Evolutionary conservation across 2,797 vertebrate species (phyloP).

Genomic region (Coccyzus lansbergi): DNA sequence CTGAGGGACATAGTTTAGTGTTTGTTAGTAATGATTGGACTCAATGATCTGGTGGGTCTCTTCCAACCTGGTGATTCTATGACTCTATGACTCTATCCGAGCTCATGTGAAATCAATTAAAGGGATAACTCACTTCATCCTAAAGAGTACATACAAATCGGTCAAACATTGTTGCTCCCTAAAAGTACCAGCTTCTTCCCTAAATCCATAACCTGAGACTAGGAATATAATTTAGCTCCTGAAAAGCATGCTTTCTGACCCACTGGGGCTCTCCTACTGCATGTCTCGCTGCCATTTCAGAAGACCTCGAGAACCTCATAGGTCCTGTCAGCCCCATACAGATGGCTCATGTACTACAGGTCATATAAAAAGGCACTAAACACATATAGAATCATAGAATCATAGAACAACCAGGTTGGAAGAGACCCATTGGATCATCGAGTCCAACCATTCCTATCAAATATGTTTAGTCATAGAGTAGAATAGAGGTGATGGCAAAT

Average conservation of each 20-base stretch:
- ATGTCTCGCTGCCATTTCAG: not conserved
- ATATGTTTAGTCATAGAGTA: not conserved
- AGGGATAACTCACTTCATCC: not conserved
- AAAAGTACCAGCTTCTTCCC: not conserved
- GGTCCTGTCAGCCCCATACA: not conserved
- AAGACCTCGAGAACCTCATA: not conserved
- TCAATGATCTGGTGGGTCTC: too few relatives aligned
- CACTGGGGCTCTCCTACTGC: accelerated
- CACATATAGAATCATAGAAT: too few relatives aligned
- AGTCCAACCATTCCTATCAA: too few relatives aligned
- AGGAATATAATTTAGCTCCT: not conserved
- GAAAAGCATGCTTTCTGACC: not conserved
- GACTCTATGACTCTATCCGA: too few relatives aligned
- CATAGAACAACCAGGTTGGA: too few relatives aligned
- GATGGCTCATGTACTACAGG: not conserved
- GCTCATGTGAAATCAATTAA: not conserved
- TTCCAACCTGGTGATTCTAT: too few relatives aligned
- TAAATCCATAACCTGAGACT: not conserved
- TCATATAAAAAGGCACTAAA: not conserved
- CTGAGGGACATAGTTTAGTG: too few relatives aligned
- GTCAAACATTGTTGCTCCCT: not conserved
- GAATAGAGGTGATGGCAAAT: not conserved
- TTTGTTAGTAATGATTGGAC: too few relatives aligned
- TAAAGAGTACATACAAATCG: not conserved
- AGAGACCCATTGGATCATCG: too few relatives aligned